phyloP scores from a whole-genome alignment of 2,113 vertebrate genomes.

The Saguinus imperator region DNA sequence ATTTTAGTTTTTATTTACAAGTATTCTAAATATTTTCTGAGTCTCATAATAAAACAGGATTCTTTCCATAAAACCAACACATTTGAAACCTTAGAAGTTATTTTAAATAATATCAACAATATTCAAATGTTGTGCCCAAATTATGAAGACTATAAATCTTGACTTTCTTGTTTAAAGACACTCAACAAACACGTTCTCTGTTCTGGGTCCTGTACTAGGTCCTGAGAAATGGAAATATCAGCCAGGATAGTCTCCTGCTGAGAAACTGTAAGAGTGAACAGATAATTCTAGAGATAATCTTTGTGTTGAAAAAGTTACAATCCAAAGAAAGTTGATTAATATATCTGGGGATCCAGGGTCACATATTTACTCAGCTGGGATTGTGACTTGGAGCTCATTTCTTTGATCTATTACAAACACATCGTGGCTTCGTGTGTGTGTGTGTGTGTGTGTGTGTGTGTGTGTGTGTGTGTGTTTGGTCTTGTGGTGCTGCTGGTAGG shows the following conservation, averaged over 20 bases:
- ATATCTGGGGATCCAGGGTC: neutral
- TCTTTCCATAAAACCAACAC: neutral
- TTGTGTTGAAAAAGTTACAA: neutral
- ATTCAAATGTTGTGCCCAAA: neutral
- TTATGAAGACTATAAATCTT: neutral
- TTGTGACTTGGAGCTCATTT: neutral
- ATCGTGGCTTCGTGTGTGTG: neutral
- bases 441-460: neutral
- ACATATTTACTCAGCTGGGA: neutral
- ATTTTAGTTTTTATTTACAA: neutral
- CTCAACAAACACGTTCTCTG: neutral
- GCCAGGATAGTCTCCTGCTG: neutral
- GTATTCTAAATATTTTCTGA: neutral
- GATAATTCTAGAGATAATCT: neutral
- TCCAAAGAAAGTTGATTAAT: neutral
- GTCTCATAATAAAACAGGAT: neutral
- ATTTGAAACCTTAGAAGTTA: neutral
- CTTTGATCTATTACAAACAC: neutral
- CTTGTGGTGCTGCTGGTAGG: neutral
- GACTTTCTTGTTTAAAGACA: neutral
- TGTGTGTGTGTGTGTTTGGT: neutral
- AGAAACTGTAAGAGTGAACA: neutral
- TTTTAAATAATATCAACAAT: neutral
- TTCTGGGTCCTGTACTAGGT: neutral
- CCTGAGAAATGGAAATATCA: neutral